Base-by-base conservation (phyloP, 2,888 invertebrate species). In the Athripsodes cinereus region DNA sequence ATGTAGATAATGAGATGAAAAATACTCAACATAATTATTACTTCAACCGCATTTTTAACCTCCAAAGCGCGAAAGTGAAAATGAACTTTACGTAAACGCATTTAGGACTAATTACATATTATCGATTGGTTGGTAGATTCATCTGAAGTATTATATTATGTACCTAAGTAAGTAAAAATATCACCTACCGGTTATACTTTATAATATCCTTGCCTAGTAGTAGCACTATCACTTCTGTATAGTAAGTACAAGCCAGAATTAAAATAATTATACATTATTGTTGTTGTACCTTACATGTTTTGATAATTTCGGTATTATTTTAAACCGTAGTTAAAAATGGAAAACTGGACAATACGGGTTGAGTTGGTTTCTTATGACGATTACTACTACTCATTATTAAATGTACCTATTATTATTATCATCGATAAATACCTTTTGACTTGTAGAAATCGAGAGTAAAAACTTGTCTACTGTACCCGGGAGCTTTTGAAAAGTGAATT, bases 381-480 rank as follows among this genome's bases (percentile, higher is more conserved):
- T n/a, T n/a, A n/a, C n/a, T n/a, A n/a, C n/a, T n/a, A n/a, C n/a
- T n/a, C n/a, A n/a, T n/a, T n/a, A n/a, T n/a, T n/a, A n/a, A n/a
- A n/a, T n/a, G n/a, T n/a, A n/a, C n/a, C n/a, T n/a, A n/a, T n/a
- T n/a, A 40, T 40, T n/a, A 40, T 40, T 16, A 40, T 40, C 2
- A 3, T 3, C 40, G 40, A 8, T 31, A 6, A 40, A 13, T 16
- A n/a, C 13, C 2, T 16, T 8, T 40, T 16, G 40, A 40, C 13
- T 8, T 40, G 13, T 40, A 40, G 40, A 40, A 40, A 40, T 40
- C 40, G 40, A 40, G 44, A 52, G 46, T 22, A 46, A 52, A 21
- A 46, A 52, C 53, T 40, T 16, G 40, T 40, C 40, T 16, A 40
- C 40, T 48, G 22, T 21, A 48, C 11, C 22, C 20, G 20, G 22